Evolutionary conservation across 2,888 invertebrate species (phyloP).

Genomic region (Athrips mouffetella): DNA sequence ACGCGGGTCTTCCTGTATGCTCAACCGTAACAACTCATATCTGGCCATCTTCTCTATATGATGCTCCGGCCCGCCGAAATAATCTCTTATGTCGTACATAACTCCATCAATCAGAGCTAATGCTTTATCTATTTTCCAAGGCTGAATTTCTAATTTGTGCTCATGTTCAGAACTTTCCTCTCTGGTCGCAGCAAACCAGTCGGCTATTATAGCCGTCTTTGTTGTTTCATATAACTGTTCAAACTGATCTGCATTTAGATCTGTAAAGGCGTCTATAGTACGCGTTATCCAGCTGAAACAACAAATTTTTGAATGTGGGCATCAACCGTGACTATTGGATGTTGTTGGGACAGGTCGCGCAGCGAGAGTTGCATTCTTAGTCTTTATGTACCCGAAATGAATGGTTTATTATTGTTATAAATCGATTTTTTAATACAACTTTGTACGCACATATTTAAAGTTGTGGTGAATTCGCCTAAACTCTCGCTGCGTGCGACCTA

Average conservation of each 20-base stretch:
- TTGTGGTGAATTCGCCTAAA: too few species aligned
- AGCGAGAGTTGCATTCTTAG: too few species aligned
- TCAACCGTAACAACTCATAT: neutral
- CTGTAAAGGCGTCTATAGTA: neutral
- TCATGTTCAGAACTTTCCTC: neutral
- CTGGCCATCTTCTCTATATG: neutral
- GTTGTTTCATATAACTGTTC: constrained; percentile 40
- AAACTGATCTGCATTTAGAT: constrained; percentile 27
- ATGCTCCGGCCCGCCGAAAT: neutral
- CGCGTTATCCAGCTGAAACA: neutral
- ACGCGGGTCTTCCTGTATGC: neutral
- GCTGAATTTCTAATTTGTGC: constrained; percentile 24
- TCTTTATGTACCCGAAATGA: too few species aligned
- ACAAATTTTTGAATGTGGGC: neutral
- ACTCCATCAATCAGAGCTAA: neutral
- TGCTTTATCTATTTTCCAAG: constrained; percentile 23
- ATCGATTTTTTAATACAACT: too few species aligned
- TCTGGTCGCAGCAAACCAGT: constrained; percentile 35
- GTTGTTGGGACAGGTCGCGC: too few species aligned
- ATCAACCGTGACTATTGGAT: too few species aligned
- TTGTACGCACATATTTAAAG: too few species aligned
- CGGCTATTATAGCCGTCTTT: constrained; percentile 34
- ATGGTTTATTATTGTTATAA: too few species aligned
- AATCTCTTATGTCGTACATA: constrained; percentile 5
- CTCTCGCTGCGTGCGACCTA: too few species aligned